These are phyloP conservation scores for Agrenia bidenticulata DNA, from an alignment of 2,888 invertebrate species.

Conservation along the genomic window DNA sequence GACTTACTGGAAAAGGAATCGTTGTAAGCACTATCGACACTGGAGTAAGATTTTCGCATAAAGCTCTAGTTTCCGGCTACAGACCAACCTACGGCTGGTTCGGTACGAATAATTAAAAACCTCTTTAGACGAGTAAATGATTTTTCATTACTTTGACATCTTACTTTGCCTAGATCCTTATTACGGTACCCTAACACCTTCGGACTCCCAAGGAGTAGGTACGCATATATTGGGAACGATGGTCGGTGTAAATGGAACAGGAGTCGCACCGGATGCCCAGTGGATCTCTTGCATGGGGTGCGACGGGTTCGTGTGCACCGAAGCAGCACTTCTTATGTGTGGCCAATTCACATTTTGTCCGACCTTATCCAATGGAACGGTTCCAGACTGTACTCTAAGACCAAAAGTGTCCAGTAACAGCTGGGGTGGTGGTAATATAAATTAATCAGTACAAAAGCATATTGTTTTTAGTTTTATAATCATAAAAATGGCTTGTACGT, in stretches of 20 bases:
- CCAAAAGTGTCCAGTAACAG: constrained; percentile 27
- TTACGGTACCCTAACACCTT: neutral
- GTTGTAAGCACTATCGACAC: constrained; percentile 33
- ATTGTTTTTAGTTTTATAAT: too few relatives aligned
- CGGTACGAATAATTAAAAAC: constrained; percentile 3
- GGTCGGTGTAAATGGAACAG: constrained; percentile 29
- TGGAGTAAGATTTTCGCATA: constrained; percentile 29
- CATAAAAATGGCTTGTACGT: too few relatives aligned
- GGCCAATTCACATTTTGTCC: constrained; percentile 29
- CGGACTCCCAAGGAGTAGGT: constrained; percentile 25
- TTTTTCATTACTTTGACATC: neutral
- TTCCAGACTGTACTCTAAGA: constrained; percentile 21
- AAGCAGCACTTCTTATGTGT: constrained; percentile 32
- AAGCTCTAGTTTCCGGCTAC: neutral
- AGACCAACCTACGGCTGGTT: constrained; percentile 20
- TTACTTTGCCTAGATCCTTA: constrained; percentile 28
- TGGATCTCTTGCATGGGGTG: constrained; percentile 39
- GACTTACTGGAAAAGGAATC: constrained; percentile 29
- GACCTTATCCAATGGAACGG: constrained; percentile 25
- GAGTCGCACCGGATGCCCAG: constrained; percentile 33
- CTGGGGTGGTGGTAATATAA: constrained; percentile 37
- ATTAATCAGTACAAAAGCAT: too few relatives aligned
- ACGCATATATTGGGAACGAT: constrained; percentile 38
- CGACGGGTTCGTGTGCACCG: constrained; percentile 23
- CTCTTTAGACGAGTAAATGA: neutral